Percentiles rank a stretch among this genome's conserved stretches.
Conservation (phyloP, 2,113 vertebrate genomes). For the Cyphomyrus discorhynchus region DNA sequence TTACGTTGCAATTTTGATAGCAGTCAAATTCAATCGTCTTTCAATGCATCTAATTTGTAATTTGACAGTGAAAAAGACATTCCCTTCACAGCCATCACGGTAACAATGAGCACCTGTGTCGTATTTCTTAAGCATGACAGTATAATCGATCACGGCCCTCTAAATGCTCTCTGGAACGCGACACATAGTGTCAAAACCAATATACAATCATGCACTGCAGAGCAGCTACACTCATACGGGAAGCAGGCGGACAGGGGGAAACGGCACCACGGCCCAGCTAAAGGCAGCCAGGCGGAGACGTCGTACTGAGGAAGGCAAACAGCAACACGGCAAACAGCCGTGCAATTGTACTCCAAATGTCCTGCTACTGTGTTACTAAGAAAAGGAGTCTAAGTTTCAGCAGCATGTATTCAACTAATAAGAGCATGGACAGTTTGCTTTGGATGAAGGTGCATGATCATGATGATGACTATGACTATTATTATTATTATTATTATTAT, state of each 20-base stretch:
- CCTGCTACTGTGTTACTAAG: neutral
- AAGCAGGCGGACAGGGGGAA: constrained; percentile 53
- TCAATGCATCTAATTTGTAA: constrained; percentile 39
- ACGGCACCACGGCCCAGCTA: neutral
- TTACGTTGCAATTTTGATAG: neutral
- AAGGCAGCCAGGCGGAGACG: neutral
- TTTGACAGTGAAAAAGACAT: constrained; percentile 49
- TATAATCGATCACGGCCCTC: constrained; percentile 70
- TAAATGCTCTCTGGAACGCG: constrained; percentile 58
- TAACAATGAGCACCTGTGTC: constrained; percentile 67
- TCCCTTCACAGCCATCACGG: constrained; percentile 65
- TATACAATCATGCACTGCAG: constrained; percentile 52
- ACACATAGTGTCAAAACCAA: constrained; percentile 55
- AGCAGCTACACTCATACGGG: constrained; percentile 32
- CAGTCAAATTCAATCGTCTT: constrained; percentile 38
- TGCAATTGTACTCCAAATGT: neutral
- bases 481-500: neutral
- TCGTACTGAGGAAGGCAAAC: neutral
- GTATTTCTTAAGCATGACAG: constrained; percentile 62
- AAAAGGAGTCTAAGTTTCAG: neutral
- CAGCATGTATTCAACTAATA: neutral
- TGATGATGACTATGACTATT: neutral
- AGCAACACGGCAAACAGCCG: neutral
- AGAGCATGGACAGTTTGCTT: neutral
- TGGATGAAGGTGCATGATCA: neutral